Evolutionary conservation across 2,113 vertebrate genomes (phyloP), one percentile per base, ranked within the genome.

Genomic region (Hemiprocne comata): DNA sequence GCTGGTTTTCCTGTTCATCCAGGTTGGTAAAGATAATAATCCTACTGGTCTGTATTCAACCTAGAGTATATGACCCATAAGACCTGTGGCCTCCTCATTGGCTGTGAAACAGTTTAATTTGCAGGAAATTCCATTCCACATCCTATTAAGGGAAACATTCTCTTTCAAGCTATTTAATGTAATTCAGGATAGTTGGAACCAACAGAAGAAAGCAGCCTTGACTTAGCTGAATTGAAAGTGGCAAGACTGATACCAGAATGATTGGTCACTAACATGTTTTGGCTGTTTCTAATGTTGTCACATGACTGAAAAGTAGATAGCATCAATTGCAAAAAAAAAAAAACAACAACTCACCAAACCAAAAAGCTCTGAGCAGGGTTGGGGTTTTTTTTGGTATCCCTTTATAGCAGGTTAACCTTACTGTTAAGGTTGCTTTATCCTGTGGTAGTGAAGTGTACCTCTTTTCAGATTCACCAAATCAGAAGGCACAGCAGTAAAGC

Each of bases 321-420:
- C 38, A 61, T 78, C 1, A 2, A 19, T 25, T 75, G 34, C 6
- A 51, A 58, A 67, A 33, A 60, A n/a, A n/a, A n/a, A n/a, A n/a
- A n/a, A n/a, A n/a, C n/a, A n/a, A n/a, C n/a, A 36, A 8, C 0
- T 5, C 34, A 72, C 38, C 16, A n/a, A 51, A 62, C 6, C 7
- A 44, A 66, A 64, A 67, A 85, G 8, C 25, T 90, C 17, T 55
- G 60, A 16, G 7, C 36, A 50, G 2, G 0, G 2, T 71, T 3
- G 0, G n/a, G n/a, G n/a, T n/a, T n/a, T 38, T 85, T 82, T 50
- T 80, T 53, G 48, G 40, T 34, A 38, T 34, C 13, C 11, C 6
- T 83, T 72, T 1, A 2, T 34, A 11, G 31, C 53, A 44, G 5
- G 12, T 48, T 28, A 66, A 46, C 9, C 2, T 6, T 13, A 11